A percentile compares a stretch with the other conserved stretches of the same genome.
Conservation (phyloP, 2,888 invertebrate genomes). For the Pollenia griseotomentosa region DNA sequence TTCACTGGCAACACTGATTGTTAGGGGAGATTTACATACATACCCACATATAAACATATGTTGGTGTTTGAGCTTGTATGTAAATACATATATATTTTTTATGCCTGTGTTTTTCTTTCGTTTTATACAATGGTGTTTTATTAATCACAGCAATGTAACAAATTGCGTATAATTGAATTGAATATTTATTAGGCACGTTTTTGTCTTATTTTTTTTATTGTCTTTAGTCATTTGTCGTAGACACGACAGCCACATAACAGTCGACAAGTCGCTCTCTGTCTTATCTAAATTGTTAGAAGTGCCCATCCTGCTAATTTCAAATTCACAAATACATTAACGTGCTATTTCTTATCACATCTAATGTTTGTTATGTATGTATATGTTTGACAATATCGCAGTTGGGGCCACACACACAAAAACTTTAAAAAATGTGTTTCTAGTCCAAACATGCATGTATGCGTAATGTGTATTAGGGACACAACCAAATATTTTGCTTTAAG, state of each 20-base stretch:
- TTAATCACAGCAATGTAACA: slow-evolving; percentile 54
- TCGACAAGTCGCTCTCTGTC: slow-evolving; percentile 47
- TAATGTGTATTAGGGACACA: no score
- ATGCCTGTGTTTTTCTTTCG: neutral
- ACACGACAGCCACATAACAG: slow-evolving; percentile 19
- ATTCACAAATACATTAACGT: neutral
- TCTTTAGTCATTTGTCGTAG: slow-evolving; percentile 39
- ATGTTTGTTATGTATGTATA: no score
- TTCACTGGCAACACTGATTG: no score
- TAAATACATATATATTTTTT: slow-evolving; percentile 11
- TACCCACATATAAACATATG: no score
- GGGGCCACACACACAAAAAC: neutral
- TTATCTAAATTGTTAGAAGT: slow-evolving; percentile 48
- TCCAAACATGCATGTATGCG: no score
- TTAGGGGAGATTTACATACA: no score
- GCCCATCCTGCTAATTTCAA: slow-evolving; percentile 5
- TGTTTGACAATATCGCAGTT: neutral
- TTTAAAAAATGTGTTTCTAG: no score
- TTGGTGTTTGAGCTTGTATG: neutral
- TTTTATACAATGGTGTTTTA: slow-evolving; percentile 25
- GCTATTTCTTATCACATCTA: no score
- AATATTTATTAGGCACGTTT: slow-evolving; percentile 67
- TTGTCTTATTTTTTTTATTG: slow-evolving; percentile 34
- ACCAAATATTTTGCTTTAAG: no score
- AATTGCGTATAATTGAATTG: slow-evolving; percentile 65